phyloP scores from a whole-genome alignment of 2,113 vertebrate species.

The Oostethus manadensis region DNA sequence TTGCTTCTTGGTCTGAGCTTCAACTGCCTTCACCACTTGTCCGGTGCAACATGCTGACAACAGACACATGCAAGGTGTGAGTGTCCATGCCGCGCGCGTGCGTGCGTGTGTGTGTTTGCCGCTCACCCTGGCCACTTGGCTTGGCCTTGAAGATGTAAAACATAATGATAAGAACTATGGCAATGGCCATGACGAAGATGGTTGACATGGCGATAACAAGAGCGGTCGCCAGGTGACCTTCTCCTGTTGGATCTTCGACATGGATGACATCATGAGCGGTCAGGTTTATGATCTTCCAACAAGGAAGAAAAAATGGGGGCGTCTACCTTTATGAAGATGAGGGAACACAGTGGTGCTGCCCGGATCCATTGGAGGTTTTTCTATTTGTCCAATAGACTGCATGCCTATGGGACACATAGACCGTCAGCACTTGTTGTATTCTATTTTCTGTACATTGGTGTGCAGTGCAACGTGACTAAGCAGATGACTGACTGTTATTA shows the following conservation, averaged over 20 bases:
- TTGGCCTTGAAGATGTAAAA: slow-evolving; percentile 97
- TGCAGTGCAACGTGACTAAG: too few relatives aligned
- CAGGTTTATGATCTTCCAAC: background rate
- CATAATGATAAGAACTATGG: slow-evolving; percentile 96
- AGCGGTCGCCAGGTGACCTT: slow-evolving; percentile 93
- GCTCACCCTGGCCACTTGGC: slow-evolving; percentile 85
- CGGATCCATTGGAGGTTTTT: slow-evolving; percentile 70
- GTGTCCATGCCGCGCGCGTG: background rate
- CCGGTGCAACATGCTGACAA: slow-evolving; percentile 87
- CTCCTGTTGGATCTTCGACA: slow-evolving; percentile 81
- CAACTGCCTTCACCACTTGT: slow-evolving; percentile 84
- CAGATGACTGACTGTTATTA: too few relatives aligned
- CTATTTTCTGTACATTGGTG: too few relatives aligned
- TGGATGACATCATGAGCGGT: background rate
- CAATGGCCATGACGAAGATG: slow-evolving; percentile 98
- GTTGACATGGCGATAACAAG: slow-evolving; percentile 99
- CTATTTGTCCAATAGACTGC: slow-evolving; percentile 53
- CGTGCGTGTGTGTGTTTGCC: background rate
- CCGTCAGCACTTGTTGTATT: too few relatives aligned
- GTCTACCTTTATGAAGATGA: slow-evolving; percentile 83
- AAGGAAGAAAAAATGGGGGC: background rate
- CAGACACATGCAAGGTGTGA: slow-evolving; percentile 11
- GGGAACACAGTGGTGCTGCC: slow-evolving; percentile 84
- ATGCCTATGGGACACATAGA: slow-evolving; percentile 72
- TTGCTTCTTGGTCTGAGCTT: slow-evolving; percentile 81